Percentiles rank a stretch among this genome's conserved stretches.
phyloP scores from a whole-genome alignment of 2,888 invertebrate species.

The Flexamia atlantica region DNA sequence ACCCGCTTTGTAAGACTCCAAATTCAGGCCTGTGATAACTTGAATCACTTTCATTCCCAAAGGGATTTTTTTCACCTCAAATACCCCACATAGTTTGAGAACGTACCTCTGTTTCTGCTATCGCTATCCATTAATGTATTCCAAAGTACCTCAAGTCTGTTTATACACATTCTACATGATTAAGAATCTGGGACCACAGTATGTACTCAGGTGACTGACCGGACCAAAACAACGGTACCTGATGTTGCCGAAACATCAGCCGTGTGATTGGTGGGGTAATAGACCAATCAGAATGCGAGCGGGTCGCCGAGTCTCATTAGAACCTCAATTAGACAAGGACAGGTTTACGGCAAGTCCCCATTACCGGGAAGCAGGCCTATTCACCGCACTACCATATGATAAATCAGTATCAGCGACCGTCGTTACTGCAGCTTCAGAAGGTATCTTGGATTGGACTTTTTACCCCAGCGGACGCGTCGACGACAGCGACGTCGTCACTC shows the following conservation, averaged over 20 bases:
- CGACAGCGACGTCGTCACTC: not conserved
- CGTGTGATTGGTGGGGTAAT: slow-evolving; percentile 48
- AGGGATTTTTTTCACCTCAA: too few relatives aligned
- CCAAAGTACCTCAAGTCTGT: too few relatives aligned
- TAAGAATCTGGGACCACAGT: not conserved
- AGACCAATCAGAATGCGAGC: slow-evolving; percentile 57
- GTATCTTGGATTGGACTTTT: not conserved
- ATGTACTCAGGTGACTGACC: slow-evolving; percentile 23
- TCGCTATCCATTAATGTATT: too few relatives aligned
- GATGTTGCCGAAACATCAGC: slow-evolving; percentile 33
- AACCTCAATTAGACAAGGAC: slow-evolving; percentile 38
- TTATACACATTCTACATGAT: too few relatives aligned
- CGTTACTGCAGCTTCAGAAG: not conserved
- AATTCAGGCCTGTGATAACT: too few relatives aligned
- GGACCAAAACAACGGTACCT: slow-evolving; percentile 44
- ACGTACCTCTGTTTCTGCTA: too few relatives aligned
- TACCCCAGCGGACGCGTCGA: not conserved
- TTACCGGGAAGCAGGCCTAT: slow-evolving; percentile 39
- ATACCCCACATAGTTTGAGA: too few relatives aligned
- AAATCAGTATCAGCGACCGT: slow-evolving; percentile 38
- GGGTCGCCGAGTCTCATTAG: slow-evolving; percentile 29
- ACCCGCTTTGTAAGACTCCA: too few relatives aligned
- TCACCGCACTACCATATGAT: slow-evolving; percentile 19
- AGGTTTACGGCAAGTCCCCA: slow-evolving; percentile 22
- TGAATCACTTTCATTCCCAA: too few relatives aligned